These are phyloP conservation scores for Naso thynnoides DNA, from an alignment of 2,797 vertebrate species.

Conservation along the genomic window DNA sequence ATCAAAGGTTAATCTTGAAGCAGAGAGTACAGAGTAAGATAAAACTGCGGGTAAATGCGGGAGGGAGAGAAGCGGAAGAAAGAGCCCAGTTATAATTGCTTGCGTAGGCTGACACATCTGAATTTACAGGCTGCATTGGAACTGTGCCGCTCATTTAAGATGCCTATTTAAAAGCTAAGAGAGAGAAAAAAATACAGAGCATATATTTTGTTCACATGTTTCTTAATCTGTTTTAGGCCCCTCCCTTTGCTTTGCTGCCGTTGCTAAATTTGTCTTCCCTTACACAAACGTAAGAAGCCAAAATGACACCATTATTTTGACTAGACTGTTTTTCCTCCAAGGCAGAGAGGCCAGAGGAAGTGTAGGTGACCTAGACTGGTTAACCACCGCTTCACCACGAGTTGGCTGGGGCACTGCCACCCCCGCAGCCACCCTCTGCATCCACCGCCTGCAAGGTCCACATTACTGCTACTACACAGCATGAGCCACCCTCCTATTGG, in stretches of 20 bases:
- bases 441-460: constrained; percentile 71
- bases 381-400: constrained; percentile 76
- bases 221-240: constrained; percentile 76
- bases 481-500: constrained; percentile 65
- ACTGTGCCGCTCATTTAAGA: constrained; percentile 67
- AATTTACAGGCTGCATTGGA: constrained; percentile 78
- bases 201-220: constrained; percentile 80
- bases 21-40: constrained; percentile 37
- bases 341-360: constrained; percentile 83
- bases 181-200: constrained; percentile 58
- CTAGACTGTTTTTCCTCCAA: constrained; percentile 87
- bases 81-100: constrained; percentile 79
- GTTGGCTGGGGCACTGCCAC: constrained; percentile 73
- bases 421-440: constrained; percentile 75
- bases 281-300: constrained; percentile 80
- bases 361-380: constrained; percentile 86
- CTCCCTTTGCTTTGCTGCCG: constrained; percentile 72
- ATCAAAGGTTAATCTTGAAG: constrained; percentile 47
- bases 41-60: constrained; percentile 46
- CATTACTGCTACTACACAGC: constrained; percentile 78
- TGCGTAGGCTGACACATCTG: constrained; percentile 83
- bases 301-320: constrained; percentile 91
- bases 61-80: constrained; percentile 65
- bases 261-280: constrained; percentile 84
- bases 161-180: constrained; percentile 70